Evolutionary conservation across 2,113 vertebrate species (phyloP).

Genomic region (Takifugu bimaculatus): DNA sequence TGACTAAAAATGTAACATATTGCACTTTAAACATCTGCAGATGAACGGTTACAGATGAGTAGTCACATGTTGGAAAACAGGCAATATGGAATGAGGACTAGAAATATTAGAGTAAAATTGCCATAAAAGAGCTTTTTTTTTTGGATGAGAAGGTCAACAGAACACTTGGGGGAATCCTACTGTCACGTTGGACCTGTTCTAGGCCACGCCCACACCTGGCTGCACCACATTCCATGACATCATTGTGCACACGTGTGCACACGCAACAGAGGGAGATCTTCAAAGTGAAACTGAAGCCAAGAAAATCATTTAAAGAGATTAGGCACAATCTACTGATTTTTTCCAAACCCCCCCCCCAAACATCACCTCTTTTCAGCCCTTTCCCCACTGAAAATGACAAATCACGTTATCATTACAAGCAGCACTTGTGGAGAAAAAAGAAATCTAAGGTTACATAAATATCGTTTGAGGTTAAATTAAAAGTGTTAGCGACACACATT

Average conservation of each 20-base stretch:
- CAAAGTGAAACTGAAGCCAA: not conserved
- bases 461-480: conserved; percentile 25
- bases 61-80: conserved; percentile 1
- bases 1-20: conserved; percentile 25
- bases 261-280: not conserved
- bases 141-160: no score
- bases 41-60: conserved; percentile 23
- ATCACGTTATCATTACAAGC: conserved; percentile 4
- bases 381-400: conserved; percentile 8
- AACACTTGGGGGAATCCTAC: no score
- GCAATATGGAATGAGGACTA: conserved; percentile 17
- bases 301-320: not conserved
- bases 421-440: conserved; percentile 4
- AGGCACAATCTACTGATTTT: conserved; percentile 1
- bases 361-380: conserved; percentile 7
- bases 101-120: conserved; percentile 2
- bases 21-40: conserved; percentile 54
- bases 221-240: no score
- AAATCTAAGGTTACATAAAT: conserved; percentile 27
- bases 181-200: no score
- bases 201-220: no score
- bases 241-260: not conserved
- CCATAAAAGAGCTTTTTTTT: not conserved
- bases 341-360: not conserved
- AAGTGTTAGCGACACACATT: conserved; percentile 42